Evolutionary conservation across 2,113 vertebrate genomes (phyloP).

Genomic region (Odontophorus gujanensis): DNA sequence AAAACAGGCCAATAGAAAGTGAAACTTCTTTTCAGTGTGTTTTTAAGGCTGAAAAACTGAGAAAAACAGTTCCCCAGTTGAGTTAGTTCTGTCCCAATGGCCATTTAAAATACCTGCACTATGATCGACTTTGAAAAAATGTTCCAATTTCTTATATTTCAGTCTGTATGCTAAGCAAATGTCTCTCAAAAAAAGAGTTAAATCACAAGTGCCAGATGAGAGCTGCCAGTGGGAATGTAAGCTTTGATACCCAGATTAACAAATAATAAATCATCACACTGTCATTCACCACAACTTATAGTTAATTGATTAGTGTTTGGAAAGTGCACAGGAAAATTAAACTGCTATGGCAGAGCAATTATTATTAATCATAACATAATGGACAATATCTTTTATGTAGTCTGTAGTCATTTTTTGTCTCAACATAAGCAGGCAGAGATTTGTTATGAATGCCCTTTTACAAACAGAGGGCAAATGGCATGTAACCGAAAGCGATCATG

Average conservation of each 20-base stretch:
- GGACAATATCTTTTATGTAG: neutral
- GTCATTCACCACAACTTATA: constrained; percentile 2
- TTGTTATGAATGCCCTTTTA: neutral
- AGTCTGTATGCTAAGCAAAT: neutral
- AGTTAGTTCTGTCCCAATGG: neutral
- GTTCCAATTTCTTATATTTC: neutral
- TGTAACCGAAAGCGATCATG: neutral
- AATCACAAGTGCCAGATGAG: neutral
- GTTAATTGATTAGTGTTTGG: constrained; percentile 31
- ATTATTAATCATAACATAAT: neutral
- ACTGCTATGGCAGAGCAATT: neutral
- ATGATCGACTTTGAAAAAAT: neutral
- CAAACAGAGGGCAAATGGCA: neutral
- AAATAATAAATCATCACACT: constrained; percentile 15
- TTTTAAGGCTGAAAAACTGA: neutral
- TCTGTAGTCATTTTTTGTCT: neutral
- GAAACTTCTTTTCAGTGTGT: neutral
- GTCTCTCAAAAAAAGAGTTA: neutral
- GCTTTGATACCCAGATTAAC: constrained; percentile 1
- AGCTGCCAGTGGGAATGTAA: constrained; percentile 3
- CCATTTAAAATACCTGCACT: neutral
- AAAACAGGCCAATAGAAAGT: neutral
- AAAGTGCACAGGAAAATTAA: constrained; percentile 30
- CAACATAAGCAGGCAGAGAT: neutral
- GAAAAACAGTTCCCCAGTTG: neutral